These are phyloP conservation scores for Pimpla rufipes DNA, from an alignment of 2,888 invertebrate genomes.

Conservation along the genomic window DNA sequence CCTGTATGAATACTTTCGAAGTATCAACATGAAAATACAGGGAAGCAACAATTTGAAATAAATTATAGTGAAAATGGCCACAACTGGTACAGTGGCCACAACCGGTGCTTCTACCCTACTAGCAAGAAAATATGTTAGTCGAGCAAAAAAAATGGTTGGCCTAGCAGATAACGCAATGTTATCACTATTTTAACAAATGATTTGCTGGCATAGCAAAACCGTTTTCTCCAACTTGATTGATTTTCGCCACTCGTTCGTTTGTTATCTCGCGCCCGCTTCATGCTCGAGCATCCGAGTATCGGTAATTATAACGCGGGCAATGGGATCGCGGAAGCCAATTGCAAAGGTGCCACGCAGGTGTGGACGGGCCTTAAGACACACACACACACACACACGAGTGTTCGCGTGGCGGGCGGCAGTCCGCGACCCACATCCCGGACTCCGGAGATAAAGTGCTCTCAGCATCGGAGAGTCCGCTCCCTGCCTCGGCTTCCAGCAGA, in stretches of 20 bases:
- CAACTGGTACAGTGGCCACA: too few species aligned
- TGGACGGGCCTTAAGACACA: slow-evolving; percentile 61
- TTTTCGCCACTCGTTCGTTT: slow-evolving; percentile 32
- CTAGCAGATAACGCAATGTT: too few species aligned
- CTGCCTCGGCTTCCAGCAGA: slow-evolving; percentile 73
- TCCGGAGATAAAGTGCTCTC: slow-evolving; percentile 82
- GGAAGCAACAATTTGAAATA: too few species aligned
- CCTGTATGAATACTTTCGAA: too few species aligned
- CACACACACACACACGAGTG: slow-evolving; percentile 70
- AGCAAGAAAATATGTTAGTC: too few species aligned
- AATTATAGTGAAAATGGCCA: too few species aligned
- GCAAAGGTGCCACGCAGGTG: slow-evolving; percentile 30
- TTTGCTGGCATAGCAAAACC: too few species aligned
- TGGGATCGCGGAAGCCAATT: slow-evolving; percentile 58
- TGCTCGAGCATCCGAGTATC: slow-evolving; percentile 15
- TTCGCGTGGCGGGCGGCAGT: slow-evolving; percentile 83
- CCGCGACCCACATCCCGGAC: slow-evolving; percentile 84
- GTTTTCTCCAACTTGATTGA: too few species aligned
- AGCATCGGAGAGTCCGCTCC: slow-evolving; percentile 78
- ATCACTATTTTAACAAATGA: too few species aligned
- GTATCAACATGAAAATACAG: too few species aligned
- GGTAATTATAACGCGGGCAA: slow-evolving; percentile 52
- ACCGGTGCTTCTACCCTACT: too few species aligned
- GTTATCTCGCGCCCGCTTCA: slow-evolving; percentile 28
- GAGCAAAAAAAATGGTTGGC: background rate